Conservation (phyloP, 2,888 invertebrate species). For the Melitaea athalia region DNA sequence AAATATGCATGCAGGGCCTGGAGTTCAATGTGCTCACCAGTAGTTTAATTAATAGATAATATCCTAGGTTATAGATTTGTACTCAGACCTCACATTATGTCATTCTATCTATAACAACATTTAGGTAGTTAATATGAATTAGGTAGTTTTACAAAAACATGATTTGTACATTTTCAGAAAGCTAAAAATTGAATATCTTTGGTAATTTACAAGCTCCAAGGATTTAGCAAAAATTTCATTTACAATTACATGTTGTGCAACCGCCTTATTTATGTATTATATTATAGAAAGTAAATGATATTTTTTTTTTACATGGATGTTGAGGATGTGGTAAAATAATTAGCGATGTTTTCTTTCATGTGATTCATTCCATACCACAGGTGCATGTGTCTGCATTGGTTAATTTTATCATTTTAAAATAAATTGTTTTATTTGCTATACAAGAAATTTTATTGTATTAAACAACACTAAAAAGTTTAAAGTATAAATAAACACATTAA, state of each 20-base stretch:
- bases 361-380: conserved; percentile 47
- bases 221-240: conserved; percentile 7
- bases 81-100: conserved; percentile 72
- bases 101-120: conserved; percentile 63
- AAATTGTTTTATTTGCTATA: conserved; percentile 37
- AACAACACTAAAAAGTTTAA: not conserved
- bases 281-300: conserved; percentile 3
- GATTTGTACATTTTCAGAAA: conserved; percentile 42
- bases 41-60: conserved; percentile 75
- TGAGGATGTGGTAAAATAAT: conserved; percentile 35
- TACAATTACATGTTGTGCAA: conserved; percentile 24
- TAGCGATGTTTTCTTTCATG: conserved; percentile 40
- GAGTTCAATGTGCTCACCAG: conserved; percentile 92
- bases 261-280: conserved; percentile 28
- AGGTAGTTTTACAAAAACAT: conserved; percentile 48
- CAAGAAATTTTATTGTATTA: conserved; percentile 17
- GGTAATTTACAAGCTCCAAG: conserved; percentile 8
- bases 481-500: not conserved
- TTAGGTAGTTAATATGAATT: conserved; percentile 63
- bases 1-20: conserved; percentile 80
- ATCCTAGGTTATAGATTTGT: conserved; percentile 54
- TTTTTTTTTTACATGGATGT: conserved; percentile 30
- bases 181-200: conserved; percentile 12
- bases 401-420: conserved; percentile 39
- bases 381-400: conserved; percentile 39